Conservation (phyloP, 2,888 invertebrate genomes). For the Caenorhabditis auriculariae region DNA sequence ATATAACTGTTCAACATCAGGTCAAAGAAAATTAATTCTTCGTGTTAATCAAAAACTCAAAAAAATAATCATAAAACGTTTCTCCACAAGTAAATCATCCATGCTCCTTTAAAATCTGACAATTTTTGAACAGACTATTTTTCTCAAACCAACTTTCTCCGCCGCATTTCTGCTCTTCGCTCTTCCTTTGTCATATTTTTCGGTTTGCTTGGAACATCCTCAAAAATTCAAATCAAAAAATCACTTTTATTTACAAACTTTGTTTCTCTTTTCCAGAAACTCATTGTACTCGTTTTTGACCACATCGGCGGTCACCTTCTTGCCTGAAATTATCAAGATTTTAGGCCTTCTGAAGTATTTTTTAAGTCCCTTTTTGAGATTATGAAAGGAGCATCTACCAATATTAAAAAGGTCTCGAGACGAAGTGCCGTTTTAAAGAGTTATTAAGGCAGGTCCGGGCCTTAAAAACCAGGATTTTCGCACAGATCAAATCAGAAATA, state of each 20-base stretch:
- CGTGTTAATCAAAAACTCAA: neutral
- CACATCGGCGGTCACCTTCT: constrained; percentile 32
- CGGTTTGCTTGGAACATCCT: constrained; percentile 1
- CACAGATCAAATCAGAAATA: too few relatives aligned
- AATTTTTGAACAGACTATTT: neutral
- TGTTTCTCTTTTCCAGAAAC: constrained; percentile 16
- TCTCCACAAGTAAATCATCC: neutral
- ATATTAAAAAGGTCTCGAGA: too few relatives aligned
- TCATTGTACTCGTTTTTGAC: constrained; percentile 31
- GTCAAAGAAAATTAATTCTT: neutral
- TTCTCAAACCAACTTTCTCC: neutral
- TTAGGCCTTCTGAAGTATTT: too few relatives aligned
- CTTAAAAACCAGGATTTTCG: too few relatives aligned
- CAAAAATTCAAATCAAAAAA: neutral
- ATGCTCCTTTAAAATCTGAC: neutral
- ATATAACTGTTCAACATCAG: neutral
- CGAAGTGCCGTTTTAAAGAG: too few relatives aligned
- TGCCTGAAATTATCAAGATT: constrained; percentile 20
- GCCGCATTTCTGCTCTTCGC: neutral
- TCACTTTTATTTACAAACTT: neutral
- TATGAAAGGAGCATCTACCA: too few relatives aligned
- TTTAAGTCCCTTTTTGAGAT: too few relatives aligned
- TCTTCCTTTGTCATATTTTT: constrained; percentile 24
- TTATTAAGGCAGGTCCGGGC: too few relatives aligned
- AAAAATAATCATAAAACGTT: neutral